Percentiles rank a stretch among this genome's conserved stretches.
These are phyloP conservation scores for Thrips palmi DNA, from an alignment of 1,140 invertebrate species.

Conservation along the genomic window DNA sequence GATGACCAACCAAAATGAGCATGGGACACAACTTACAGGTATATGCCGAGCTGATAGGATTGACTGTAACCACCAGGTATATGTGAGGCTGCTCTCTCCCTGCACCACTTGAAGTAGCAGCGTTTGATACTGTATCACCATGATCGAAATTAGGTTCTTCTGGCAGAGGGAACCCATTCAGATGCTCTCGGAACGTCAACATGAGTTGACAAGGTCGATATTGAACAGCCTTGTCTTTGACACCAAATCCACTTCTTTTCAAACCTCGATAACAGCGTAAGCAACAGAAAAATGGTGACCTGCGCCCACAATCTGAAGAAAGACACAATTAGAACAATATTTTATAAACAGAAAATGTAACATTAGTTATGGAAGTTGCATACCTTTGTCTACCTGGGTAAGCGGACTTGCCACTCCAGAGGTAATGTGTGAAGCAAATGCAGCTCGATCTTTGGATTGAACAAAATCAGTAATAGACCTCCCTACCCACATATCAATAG, in stretches of 20 bases:
- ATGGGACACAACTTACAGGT: slow-evolving; percentile 34
- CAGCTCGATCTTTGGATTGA: slow-evolving; percentile 50
- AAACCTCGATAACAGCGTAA: slow-evolving; percentile 32
- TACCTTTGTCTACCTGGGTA: slow-evolving; percentile 1
- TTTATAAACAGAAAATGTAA: not conserved
- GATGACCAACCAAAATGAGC: slow-evolving; percentile 2
- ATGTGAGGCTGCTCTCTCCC: slow-evolving; percentile 22
- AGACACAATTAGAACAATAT: not conserved
- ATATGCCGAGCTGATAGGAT: slow-evolving; percentile 51
- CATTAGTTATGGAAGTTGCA: slow-evolving; percentile 4
- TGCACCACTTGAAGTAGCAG: slow-evolving; percentile 16
- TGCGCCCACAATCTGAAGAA: not conserved
- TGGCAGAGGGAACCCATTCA: slow-evolving; percentile 14
- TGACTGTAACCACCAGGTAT: slow-evolving; percentile 50
- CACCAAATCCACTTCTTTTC: slow-evolving; percentile 33
- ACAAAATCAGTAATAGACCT: slow-evolving; percentile 72
- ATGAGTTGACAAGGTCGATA: slow-evolving; percentile 59
- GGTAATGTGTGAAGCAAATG: slow-evolving; percentile 39
- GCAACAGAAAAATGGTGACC: slow-evolving; percentile 24
- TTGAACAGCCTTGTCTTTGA: slow-evolving; percentile 33
- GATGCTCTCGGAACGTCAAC: slow-evolving; percentile 42
- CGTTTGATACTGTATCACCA: slow-evolving; percentile 23
- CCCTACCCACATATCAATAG: slow-evolving; percentile 69
- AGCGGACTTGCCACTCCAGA: slow-evolving; percentile 18
- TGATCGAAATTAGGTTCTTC: slow-evolving; percentile 22